phyloP scores from a whole-genome alignment of 30 jellyfish, hydroid and myxozoan species.

The Nemopilema nomurai region DNA sequence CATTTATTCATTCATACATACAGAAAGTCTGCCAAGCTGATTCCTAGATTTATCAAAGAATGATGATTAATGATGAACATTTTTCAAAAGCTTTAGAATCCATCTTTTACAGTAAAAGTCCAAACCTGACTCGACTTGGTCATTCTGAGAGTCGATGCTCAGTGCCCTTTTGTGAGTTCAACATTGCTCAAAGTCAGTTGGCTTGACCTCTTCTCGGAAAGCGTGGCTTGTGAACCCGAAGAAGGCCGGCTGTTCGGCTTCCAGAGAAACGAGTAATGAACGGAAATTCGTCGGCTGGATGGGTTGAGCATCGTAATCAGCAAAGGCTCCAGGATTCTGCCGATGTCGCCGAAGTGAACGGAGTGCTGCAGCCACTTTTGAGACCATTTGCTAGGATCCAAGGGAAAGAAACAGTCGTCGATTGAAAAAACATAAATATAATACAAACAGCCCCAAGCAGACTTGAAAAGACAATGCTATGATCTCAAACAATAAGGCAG shows the following conservation, averaged over 20 bases:
- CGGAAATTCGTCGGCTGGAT: slow-evolving; percentile 76
- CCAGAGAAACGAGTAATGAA: slow-evolving; percentile 77
- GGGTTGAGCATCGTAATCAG: slow-evolving; percentile 82
- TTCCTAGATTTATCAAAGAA: too few relatives aligned
- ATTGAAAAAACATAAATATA: too few relatives aligned
- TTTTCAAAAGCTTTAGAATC: background rate
- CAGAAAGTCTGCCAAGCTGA: too few relatives aligned
- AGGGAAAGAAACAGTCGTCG: too few relatives aligned
- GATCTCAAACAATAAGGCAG: too few relatives aligned
- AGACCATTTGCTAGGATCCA: slow-evolving; percentile 42
- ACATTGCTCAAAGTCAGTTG: background rate
- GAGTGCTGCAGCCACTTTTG: slow-evolving; percentile 88
- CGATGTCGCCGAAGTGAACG: slow-evolving; percentile 85
- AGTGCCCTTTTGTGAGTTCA: background rate
- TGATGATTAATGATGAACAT: too few relatives aligned
- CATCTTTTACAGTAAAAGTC: background rate
- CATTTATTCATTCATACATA: too few relatives aligned
- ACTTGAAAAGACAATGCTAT: too few relatives aligned
- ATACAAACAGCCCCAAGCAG: too few relatives aligned
- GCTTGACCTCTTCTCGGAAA: background rate
- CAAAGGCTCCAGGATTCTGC: slow-evolving; percentile 78
- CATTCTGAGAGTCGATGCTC: slow-evolving; percentile 34
- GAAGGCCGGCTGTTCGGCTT: background rate
- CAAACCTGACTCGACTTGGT: slow-evolving; percentile 10
- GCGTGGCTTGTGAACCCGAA: background rate